Percentiles rank a stretch among this genome's conserved stretches.
Evolutionary conservation across 2,888 invertebrate species (phyloP).

Genomic region (Neelides folsomi): DNA sequence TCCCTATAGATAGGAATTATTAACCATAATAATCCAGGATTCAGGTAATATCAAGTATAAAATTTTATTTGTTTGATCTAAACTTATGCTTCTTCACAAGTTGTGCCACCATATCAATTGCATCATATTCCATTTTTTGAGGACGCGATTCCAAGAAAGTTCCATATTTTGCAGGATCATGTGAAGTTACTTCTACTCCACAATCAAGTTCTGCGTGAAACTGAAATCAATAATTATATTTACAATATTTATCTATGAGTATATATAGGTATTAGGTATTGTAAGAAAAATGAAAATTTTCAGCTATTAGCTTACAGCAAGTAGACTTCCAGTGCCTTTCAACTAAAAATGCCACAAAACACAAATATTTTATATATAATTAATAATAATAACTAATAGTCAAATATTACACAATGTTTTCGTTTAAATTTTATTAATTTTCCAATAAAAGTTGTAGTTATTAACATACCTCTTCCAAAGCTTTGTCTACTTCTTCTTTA

Average conservation of each 20-base stretch:
- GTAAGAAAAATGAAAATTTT: no score
- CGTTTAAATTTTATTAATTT: no score
- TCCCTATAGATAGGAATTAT: conserved; percentile 16
- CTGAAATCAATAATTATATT: conserved; percentile 40
- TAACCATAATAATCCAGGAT: no score
- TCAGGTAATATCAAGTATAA: background rate
- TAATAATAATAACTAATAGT: no score
- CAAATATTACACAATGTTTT: no score
- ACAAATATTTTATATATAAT: no score
- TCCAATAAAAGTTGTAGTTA: no score
- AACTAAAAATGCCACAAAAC: conserved; percentile 34
- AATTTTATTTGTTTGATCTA: conserved; percentile 32
- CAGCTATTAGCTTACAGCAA: conserved; percentile 54
- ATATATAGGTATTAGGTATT: conserved; percentile 5
- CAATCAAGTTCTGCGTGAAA: conserved; percentile 55
- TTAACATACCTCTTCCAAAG: conserved; percentile 44
- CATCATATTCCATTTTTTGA: conserved; percentile 52
- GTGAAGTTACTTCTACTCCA: no score
- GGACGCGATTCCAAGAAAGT: conserved; percentile 54
- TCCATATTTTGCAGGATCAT: conserved; percentile 47
- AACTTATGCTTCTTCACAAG: conserved; percentile 48
- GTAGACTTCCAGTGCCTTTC: conserved; percentile 47
- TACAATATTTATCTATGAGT: background rate
- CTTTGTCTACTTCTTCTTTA: conserved; percentile 45
- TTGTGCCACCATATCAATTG: conserved; percentile 47